phyloP scores from a whole-genome alignment of 2,113 vertebrate genomes.

The Cacatua alba region DNA sequence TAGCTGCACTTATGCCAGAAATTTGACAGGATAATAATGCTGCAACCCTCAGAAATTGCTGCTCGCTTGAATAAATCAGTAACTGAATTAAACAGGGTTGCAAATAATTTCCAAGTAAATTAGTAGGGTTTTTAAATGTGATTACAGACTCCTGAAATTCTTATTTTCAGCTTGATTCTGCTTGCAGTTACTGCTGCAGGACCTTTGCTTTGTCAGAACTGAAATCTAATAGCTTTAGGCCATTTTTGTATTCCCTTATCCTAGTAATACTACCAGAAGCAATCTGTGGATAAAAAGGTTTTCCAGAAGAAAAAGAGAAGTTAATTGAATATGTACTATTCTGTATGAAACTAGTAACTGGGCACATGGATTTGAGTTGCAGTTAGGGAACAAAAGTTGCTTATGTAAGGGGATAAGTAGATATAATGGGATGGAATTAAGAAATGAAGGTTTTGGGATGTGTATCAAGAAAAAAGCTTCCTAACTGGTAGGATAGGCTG shows the following conservation, averaged over 20 bases:
- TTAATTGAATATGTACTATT: not conserved
- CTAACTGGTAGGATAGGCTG: not conserved
- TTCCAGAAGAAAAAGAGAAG: not conserved
- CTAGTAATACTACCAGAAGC: not conserved
- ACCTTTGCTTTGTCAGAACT: not conserved
- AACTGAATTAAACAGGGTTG: not conserved
- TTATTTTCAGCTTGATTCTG: not conserved
- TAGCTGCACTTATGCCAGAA: not conserved
- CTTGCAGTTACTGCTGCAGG: not conserved
- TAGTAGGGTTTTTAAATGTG: accelerated
- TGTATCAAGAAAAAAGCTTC: not conserved
- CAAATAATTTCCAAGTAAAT: not conserved
- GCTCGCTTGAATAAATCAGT: not conserved
- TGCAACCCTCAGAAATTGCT: not conserved
- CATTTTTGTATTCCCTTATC: not conserved
- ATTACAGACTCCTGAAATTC: not conserved
- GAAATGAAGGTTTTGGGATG: not conserved
- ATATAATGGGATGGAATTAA: not conserved
- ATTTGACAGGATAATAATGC: not conserved
- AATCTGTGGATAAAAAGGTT: not conserved
- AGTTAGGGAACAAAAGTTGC: not conserved
- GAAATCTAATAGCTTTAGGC: not conserved
- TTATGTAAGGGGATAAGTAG: not conserved
- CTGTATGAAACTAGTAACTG: not conserved
- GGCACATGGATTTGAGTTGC: not conserved